Evolutionary conservation across 2,888 invertebrate species (phyloP).

Genomic region (Micoletzkya japonica): DNA sequence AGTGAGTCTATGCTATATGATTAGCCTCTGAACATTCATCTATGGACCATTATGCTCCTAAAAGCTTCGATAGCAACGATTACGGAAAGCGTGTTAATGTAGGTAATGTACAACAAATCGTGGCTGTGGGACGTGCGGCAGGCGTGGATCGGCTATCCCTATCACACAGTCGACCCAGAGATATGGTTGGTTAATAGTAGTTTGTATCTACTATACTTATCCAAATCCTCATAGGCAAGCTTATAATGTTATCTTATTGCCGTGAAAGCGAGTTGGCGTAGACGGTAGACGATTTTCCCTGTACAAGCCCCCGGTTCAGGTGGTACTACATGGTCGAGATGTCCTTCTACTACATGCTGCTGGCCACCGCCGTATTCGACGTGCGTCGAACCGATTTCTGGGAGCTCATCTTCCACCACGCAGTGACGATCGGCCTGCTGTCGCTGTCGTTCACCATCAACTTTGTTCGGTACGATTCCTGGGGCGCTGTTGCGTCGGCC

Average conservation of each 20-base stretch:
- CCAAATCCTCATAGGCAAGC: too few species aligned
- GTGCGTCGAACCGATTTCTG: constrained; percentile 67
- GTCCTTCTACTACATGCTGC: constrained; percentile 67
- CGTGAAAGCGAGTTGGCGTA: not conserved
- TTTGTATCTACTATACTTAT: not conserved
- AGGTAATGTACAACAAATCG: constrained; percentile 58
- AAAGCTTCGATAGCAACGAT: not conserved
- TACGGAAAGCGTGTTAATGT: not conserved
- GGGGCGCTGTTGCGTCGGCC: not conserved
- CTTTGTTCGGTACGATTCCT: constrained; percentile 63
- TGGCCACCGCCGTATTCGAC: constrained; percentile 61
- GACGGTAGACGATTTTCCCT: not conserved
- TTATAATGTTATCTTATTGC: not conserved
- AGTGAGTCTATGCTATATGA: not conserved
- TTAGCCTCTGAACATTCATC: not conserved
- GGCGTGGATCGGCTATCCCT: constrained; percentile 58
- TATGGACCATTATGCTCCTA: not conserved
- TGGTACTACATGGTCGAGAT: constrained; percentile 68
- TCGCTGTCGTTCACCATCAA: constrained; percentile 66
- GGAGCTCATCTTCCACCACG: constrained; percentile 67
- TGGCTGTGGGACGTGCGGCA: constrained; percentile 64
- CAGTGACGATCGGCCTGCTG: constrained; percentile 66
- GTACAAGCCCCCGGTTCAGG: constrained; percentile 38
- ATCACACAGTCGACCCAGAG: constrained; percentile 43
- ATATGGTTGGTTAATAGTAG: constrained; percentile 44